Percentiles rank a stretch among this genome's conserved stretches.
Evolutionary conservation across 2,888 invertebrate species (phyloP).

Genomic region (Hermaeophaga mercurialis): DNA sequence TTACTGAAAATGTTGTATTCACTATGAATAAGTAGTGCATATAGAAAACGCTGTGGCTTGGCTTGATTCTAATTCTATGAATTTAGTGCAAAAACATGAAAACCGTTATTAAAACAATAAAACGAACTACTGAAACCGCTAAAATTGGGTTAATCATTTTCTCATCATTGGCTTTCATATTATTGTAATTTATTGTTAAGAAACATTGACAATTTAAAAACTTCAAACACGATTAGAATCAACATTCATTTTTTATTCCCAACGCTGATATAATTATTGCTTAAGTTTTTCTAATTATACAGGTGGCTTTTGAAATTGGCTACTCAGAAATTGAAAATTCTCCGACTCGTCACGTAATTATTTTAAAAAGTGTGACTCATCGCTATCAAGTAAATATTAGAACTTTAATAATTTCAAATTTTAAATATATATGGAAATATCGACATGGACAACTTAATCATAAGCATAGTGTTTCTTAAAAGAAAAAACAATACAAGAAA

Average conservation of each 20-base stretch:
- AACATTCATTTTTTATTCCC: neutral
- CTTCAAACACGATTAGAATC: slow-evolving; percentile 4
- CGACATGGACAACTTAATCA: too few relatives aligned
- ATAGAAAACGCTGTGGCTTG: neutral
- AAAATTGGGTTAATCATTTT: slow-evolving; percentile 17
- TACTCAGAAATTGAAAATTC: too few relatives aligned
- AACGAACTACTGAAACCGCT: slow-evolving; percentile 9
- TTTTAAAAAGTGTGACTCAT: too few relatives aligned
- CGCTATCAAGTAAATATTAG: too few relatives aligned
- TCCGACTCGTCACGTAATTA: too few relatives aligned
- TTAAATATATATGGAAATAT: too few relatives aligned
- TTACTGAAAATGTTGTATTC: slow-evolving; percentile 5
- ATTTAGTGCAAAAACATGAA: slow-evolving; percentile 8
- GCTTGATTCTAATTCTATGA: slow-evolving; percentile 2
- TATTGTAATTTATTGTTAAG: slow-evolving; percentile 6
- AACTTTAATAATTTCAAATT: too few relatives aligned
- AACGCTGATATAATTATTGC: slow-evolving; percentile 4
- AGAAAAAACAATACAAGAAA: too few relatives aligned
- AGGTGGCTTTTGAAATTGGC: too few relatives aligned
- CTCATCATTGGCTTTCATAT: slow-evolving; percentile 1
- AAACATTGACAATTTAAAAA: slow-evolving; percentile 2
- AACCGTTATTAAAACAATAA: slow-evolving; percentile 12
- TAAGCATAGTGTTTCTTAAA: too few relatives aligned
- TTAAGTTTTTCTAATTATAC: too few relatives aligned
- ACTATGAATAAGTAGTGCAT: slow-evolving; percentile 7